Base-by-base conservation (phyloP, 2,888 invertebrate species). In the Glaucopsyche alexis region DNA sequence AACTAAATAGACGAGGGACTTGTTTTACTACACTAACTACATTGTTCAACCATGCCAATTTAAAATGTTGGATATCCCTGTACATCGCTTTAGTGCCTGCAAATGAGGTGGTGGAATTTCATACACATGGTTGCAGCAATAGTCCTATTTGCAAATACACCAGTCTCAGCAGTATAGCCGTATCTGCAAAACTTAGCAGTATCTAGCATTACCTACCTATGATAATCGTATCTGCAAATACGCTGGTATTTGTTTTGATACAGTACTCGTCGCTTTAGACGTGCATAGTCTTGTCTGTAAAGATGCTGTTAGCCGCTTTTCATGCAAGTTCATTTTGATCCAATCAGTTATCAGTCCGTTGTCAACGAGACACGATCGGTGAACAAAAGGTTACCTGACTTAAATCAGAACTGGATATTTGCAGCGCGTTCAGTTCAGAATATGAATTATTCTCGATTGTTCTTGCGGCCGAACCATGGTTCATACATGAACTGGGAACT, bases 391-490 rank as follows among this genome's bases (percentile, higher is more conserved):
- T 82, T 85, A 83, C 86, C 81, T 81, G 80, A 84, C 87, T 85
- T 91, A 91, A 91, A 91, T 91, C 88, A 85, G 83, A 82, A 80
- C 83, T 84, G 87, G 87, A 87, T 88, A 88, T 90, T 92, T 88
- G 89, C 88, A 88, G 89, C 88, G 90, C 91, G 89, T 87, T 87
- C 88, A 83, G 91, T 87, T 87, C 87, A 83, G 91, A 92, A 91
- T 91, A 93, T 93, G 91, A 93, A 93, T 93, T 93, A 93, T 92
- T 91, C 90, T 82, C 82, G 89, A 90, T 92, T 91, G 91, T 92
- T 90, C 90, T 89, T 91, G 88, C 86, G 84, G 81, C 87, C 86
- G 84, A 87, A 87, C 88, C 91, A 92, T 92, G 92, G 90, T 92
- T 93, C 93, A 93, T 91, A 93, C 93, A 91, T 93, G 91, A 93